Conservation (phyloP, 2,797 vertebrate species). For the Bovichtus diacanthus region DNA sequence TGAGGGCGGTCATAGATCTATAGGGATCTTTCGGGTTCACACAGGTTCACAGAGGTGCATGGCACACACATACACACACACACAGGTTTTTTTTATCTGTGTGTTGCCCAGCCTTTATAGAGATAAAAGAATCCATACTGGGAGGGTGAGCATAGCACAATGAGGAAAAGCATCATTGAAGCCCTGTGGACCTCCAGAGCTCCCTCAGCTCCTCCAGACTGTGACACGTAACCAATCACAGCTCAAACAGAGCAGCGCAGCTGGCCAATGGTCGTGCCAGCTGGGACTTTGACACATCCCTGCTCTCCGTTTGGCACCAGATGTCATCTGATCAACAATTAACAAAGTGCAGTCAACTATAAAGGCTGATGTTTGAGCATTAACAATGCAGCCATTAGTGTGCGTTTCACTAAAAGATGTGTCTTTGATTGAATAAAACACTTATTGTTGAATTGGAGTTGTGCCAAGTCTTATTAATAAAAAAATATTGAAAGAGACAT, state of each 20-base stretch:
- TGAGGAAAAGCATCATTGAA: conserved; percentile 28
- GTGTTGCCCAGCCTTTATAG: conserved; percentile 9
- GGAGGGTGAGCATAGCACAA: conserved; percentile 9
- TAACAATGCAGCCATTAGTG: conserved; percentile 28
- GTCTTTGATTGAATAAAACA: conserved; percentile 32
- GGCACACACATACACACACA: neutral
- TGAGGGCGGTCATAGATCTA: conserved; percentile 3
- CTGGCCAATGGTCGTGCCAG: conserved; percentile 57
- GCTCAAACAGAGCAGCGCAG: conserved; percentile 51
- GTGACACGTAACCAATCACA: conserved; percentile 65
- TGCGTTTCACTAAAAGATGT: neutral
- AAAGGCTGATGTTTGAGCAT: conserved; percentile 44
- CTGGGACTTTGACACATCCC: conserved; percentile 53
- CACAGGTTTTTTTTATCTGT: neutral
- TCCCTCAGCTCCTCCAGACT: conserved; percentile 36
- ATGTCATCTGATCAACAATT: conserved; percentile 71
- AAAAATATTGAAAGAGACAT: neutral
- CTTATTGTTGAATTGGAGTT: neutral
- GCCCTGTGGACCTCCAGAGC: conserved; percentile 22
- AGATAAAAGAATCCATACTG: conserved; percentile 22
- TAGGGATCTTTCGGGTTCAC: conserved; percentile 10
- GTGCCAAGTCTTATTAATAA: neutral
- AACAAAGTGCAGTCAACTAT: conserved; percentile 47
- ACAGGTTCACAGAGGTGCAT: conserved; percentile 1
- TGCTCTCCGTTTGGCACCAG: conserved; percentile 52